phyloP scores from a whole-genome alignment of 1,140 invertebrate genomes.

The Chironomus striatipennis region DNA sequence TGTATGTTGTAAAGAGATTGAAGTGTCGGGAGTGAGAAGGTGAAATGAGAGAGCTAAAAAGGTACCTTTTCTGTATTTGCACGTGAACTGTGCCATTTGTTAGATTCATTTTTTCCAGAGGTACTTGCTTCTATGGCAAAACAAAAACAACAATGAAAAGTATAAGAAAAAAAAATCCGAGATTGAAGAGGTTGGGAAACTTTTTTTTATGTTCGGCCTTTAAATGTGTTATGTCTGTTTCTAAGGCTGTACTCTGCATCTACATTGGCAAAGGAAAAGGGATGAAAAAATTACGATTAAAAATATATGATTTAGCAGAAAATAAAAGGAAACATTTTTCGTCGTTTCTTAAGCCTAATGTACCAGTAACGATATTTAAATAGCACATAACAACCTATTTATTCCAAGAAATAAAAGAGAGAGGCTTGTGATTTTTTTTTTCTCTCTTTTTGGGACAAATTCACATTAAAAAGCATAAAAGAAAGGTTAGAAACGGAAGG shows the following conservation, averaged over 20 bases:
- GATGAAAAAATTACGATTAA: neutral
- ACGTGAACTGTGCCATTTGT: neutral
- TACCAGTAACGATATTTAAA: constrained; percentile 19
- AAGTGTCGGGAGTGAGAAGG: no score
- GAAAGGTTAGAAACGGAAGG: neutral
- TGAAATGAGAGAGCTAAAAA: neutral
- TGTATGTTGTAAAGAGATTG: no score
- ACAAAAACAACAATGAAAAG: no score
- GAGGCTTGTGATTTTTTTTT: neutral
- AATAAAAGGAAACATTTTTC: neutral
- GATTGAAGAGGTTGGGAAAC: no score
- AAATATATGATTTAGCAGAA: constrained; percentile 22
- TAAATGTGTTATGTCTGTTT: no score
- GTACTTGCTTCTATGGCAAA: no score
- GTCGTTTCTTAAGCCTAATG: neutral
- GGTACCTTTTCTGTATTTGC: neutral
- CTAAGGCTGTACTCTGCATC: no score
- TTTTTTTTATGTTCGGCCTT: no score
- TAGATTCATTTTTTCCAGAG: no score
- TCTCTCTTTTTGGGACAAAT: neutral
- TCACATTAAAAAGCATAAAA: neutral
- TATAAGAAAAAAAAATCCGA: no score
- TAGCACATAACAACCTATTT: neutral
- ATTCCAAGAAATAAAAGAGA: neutral
- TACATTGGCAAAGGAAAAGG: no score